Evolutionary conservation across 2,888 invertebrate species (phyloP).

Genomic region (Eupithecia pulchellata): DNA sequence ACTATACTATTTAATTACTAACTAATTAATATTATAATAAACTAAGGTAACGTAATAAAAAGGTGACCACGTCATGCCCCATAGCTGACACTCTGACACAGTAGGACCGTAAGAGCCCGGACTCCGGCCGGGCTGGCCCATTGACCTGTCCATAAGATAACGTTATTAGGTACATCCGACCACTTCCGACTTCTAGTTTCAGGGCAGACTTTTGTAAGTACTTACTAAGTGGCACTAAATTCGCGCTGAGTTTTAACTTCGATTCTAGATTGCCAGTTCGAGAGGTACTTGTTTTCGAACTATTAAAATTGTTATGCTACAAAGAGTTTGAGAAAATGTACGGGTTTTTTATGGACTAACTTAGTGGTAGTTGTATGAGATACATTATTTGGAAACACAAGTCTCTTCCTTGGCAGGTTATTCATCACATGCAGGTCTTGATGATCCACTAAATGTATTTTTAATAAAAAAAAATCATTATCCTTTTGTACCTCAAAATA

Average conservation of each 20-base stretch:
- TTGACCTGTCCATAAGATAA: conserved; percentile 63
- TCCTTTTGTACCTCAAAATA: too few relatives aligned
- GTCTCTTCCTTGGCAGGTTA: neutral
- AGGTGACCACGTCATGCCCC: conserved; percentile 78
- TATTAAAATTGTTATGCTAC: neutral
- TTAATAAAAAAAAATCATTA: too few relatives aligned
- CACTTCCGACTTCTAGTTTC: conserved; percentile 34
- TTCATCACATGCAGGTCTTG: too few relatives aligned
- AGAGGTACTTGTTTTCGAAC: conserved; percentile 4
- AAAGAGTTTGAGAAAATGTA: neutral
- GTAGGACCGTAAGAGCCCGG: conserved; percentile 77
- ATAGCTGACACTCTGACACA: conserved; percentile 87
- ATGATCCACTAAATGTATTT: too few relatives aligned
- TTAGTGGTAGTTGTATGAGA: neutral
- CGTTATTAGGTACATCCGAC: conserved; percentile 37
- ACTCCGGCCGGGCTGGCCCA: conserved; percentile 60
- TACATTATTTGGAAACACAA: neutral
- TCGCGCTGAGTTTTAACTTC: conserved; percentile 9
- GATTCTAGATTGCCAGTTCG: neutral
- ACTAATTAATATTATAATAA: too few relatives aligned
- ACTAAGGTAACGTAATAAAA: neutral
- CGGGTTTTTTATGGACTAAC: neutral
- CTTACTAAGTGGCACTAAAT: neutral
- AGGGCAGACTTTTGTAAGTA: conserved; percentile 6
- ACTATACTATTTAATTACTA: too few relatives aligned